phyloP scores from a whole-genome alignment of 2,797 vertebrate species.

The Bryconaethiops microstoma region DNA sequence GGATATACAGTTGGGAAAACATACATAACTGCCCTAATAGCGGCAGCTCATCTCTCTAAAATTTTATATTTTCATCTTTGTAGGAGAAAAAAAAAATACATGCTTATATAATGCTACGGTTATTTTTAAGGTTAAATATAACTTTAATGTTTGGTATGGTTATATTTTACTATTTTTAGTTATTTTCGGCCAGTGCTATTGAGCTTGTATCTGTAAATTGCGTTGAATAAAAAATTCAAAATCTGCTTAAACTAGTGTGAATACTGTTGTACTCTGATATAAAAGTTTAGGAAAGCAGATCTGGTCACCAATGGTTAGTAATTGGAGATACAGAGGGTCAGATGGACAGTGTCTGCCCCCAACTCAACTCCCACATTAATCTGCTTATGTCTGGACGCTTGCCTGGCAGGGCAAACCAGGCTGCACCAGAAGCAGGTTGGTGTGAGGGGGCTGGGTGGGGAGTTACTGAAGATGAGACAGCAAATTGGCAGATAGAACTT shows the following conservation, averaged over 20 bases:
- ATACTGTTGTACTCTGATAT: too few species aligned
- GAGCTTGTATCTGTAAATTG: not conserved
- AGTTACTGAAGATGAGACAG: slow-evolving; percentile 15
- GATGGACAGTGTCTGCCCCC: slow-evolving; percentile 54
- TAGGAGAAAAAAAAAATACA: too few species aligned
- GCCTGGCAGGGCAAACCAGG: slow-evolving; percentile 26
- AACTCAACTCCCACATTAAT: slow-evolving; percentile 61
- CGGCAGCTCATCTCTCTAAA: too few species aligned
- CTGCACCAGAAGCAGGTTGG: slow-evolving; percentile 6
- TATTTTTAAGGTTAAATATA: too few species aligned
- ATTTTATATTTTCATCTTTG: too few species aligned
- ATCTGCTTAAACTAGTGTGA: not conserved
- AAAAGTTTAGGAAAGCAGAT: not conserved
- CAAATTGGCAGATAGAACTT: not conserved
- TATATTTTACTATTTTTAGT: not conserved
- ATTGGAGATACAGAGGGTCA: slow-evolving; percentile 41
- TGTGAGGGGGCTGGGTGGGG: not conserved
- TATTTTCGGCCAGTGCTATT: not conserved
- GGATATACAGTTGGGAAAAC: too few species aligned
- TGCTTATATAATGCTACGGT: too few species aligned
- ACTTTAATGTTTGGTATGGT: not conserved
- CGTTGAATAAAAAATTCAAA: not conserved
- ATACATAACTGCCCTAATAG: too few species aligned
- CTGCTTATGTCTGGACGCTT: slow-evolving; percentile 72
- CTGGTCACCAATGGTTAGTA: not conserved